Percentiles rank a stretch among this genome's conserved stretches.
Conservation (phyloP, 2,888 invertebrate genomes). For the Diploptera punctata region DNA sequence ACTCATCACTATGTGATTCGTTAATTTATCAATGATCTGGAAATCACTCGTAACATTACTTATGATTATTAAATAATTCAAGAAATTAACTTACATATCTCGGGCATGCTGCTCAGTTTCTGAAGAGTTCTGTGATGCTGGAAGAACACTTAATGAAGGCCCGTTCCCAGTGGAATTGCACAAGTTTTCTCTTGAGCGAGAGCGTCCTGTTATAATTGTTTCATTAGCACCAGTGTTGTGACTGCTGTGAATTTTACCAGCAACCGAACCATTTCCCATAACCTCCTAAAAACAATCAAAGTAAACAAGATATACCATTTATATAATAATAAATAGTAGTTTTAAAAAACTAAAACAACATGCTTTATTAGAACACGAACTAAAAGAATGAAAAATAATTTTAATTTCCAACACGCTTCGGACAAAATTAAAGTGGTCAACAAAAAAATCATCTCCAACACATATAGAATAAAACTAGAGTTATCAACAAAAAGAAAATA, state of each 20-base stretch:
- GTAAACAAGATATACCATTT: neutral
- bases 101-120: constrained; percentile 10
- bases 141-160: constrained; percentile 19
- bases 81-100: constrained; percentile 5
- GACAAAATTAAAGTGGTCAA: too few relatives aligned
- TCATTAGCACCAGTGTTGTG: constrained; percentile 3
- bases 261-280: constrained; percentile 11
- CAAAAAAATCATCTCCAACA: too few relatives aligned
- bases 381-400: too few relatives aligned
- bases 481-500: too few relatives aligned
- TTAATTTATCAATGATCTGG: neutral
- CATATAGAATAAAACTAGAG: too few relatives aligned
- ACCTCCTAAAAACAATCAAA: constrained; percentile 40
- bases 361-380: too few relatives aligned
- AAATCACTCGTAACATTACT: neutral
- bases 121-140: neutral
- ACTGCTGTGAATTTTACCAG: constrained; percentile 40
- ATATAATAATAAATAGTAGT: too few relatives aligned
- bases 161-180: constrained; percentile 46
- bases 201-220: constrained; percentile 5
- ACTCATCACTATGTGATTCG: too few relatives aligned
- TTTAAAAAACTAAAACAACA: too few relatives aligned
- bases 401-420: too few relatives aligned
- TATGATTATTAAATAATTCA: too few relatives aligned
- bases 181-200: constrained; percentile 55